These are phyloP conservation scores for Myotis davidii DNA, from an alignment of 2,113 vertebrate genomes.

Conservation along the genomic window DNA sequence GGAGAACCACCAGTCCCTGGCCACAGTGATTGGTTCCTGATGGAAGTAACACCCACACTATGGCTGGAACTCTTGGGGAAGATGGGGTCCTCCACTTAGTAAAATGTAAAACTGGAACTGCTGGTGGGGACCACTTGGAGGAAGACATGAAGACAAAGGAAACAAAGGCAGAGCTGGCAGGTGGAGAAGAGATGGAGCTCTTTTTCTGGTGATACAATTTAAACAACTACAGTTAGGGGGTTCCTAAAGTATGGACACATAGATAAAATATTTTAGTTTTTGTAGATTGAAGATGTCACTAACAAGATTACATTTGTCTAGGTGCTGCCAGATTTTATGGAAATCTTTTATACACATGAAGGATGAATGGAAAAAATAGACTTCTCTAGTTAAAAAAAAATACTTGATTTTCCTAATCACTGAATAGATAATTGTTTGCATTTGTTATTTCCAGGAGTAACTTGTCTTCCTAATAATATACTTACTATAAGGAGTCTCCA, in stretches of 20 bases:
- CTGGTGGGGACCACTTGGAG: background rate
- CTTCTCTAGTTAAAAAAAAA: background rate
- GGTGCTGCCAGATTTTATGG: constrained; percentile 23
- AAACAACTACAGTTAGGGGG: background rate
- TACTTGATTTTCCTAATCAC: background rate
- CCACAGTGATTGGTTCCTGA: background rate
- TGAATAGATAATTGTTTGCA: background rate
- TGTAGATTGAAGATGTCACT: background rate
- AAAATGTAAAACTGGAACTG: background rate
- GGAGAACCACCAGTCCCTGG: background rate
- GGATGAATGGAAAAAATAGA: background rate
- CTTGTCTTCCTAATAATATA: background rate
- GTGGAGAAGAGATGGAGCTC: too few relatives aligned
- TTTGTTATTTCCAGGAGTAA: constrained; percentile 16
- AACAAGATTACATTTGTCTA: background rate
- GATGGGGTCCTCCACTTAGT: background rate
- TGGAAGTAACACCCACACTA: background rate
- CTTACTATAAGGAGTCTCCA: background rate
- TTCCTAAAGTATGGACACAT: background rate
- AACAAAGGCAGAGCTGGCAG: background rate
- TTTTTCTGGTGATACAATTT: background rate
- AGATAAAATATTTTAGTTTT: background rate
- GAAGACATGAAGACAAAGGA: background rate
- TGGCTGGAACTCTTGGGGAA: background rate
- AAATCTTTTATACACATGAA: background rate